Evolutionary conservation across 2,113 vertebrate species (phyloP).

Genomic region (Promerops cafer): DNA sequence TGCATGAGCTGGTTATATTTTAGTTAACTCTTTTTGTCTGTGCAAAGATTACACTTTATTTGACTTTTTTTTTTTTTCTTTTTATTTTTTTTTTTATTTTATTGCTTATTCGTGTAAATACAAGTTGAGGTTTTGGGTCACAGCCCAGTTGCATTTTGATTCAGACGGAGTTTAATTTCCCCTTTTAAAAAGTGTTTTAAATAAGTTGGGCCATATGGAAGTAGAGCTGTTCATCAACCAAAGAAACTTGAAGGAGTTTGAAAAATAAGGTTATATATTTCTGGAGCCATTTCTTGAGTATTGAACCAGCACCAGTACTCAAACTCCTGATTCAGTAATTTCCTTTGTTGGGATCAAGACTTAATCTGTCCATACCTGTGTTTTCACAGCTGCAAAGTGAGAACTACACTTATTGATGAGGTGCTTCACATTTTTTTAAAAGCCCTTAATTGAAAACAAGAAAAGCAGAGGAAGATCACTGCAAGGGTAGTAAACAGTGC

Average conservation of each 20-base stretch:
- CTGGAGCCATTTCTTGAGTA: background rate
- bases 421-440: background rate
- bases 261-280: background rate
- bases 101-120: background rate
- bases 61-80: background rate
- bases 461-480: background rate
- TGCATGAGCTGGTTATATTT: background rate
- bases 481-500: background rate
- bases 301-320: background rate
- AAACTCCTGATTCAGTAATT: background rate
- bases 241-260: background rate
- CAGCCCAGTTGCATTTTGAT: conserved; percentile 28
- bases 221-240: background rate
- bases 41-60: background rate
- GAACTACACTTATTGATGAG: background rate
- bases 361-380: background rate
- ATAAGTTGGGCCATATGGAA: conserved; percentile 8
- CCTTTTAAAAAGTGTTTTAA: conserved; percentile 24
- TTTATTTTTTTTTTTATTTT: background rate
- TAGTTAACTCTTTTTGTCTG: background rate
- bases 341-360: conserved; percentile 25
- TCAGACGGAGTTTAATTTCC: conserved; percentile 21
- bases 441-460: background rate
- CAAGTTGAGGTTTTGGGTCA: background rate
- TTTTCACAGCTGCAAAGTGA: conserved; percentile 31